A percentile compares a stretch with the other conserved stretches of the same genome.
These are phyloP conservation scores for Lagopus muta DNA, from an alignment of 2,113 vertebrate genomes.

Conservation along the genomic window DNA sequence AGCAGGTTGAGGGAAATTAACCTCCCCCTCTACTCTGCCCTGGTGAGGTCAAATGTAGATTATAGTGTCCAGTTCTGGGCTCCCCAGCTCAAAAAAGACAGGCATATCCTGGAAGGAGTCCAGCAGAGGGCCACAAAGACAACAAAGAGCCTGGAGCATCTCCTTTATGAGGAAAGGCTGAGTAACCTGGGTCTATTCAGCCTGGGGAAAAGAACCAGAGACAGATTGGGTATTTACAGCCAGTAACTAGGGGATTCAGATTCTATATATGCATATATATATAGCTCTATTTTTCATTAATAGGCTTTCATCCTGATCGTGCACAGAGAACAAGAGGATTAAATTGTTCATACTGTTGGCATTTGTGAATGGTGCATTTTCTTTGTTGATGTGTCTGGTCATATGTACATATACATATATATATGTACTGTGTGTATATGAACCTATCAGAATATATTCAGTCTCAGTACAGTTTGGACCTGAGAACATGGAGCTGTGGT, in stretches of 20 bases:
- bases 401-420: background rate
- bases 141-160: too few species aligned
- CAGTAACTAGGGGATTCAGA: background rate
- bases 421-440: too few species aligned
- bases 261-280: fast-evolving
- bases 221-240: background rate
- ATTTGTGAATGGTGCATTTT: background rate
- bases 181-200: background rate
- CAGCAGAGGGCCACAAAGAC: too few species aligned
- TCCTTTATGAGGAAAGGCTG: too few species aligned
- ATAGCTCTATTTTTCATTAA: background rate
- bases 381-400: background rate
- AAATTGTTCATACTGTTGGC: background rate
- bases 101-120: too few species aligned
- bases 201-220: fast-evolving
- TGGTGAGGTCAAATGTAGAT: too few species aligned
- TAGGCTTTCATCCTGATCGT: background rate
- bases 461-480: background rate
- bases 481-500: background rate
- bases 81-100: too few species aligned
- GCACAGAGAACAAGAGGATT: background rate
- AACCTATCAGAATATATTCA: background rate
- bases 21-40: too few species aligned
- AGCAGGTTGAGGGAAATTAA: too few species aligned
- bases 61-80: too few species aligned